Base-by-base conservation (phyloP, 2,888 invertebrate genomes). In the Drosophila tripunctata region DNA sequence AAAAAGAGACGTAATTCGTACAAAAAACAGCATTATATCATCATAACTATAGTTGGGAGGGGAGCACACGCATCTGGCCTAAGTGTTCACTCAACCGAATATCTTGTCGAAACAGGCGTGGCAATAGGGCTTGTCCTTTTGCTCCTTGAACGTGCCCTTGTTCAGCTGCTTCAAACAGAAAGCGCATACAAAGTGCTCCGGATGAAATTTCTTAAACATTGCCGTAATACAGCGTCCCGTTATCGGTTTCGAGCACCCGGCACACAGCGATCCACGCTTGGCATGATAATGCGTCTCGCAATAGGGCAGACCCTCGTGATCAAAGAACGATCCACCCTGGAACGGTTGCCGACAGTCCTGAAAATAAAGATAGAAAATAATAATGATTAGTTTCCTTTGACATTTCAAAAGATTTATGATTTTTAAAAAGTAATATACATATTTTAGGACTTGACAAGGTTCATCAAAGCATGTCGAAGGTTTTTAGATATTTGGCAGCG, bases 251-350 rank as follows among this genome's bases (percentile, higher is more conserved):
- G 98, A 97, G 91, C 99, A 99, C 68, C 98, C 98, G 67, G 98
- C 98, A 92, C 99, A 99, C 4, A 99, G 94, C 0, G 99, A 99
- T 52, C 99, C 99, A 24, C 98, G 94, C 90, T 98, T 97, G 74
- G 97, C 96, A 92, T 99, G 99, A 92, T 99, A 99, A 92, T 99
- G 99, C 0, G 98, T 98, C 93, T 99, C 99, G 92, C 99, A 99
- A 92, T 99, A 99, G 0, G 99, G 99, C 83, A 96, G 94, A 12
- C 99, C 98, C 90, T 99, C 98, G 92, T 99, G 98, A 92, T 99
- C 99, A 92, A 98, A 99, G 94, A 99, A 99, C 44, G 98, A 98
- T 1, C 99, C 98, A 19, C 97, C 98, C 90, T 97, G 96, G 93
- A 99, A 99, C 6, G 98, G 97, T 90, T 96, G 96, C 77, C 97